A percentile compares a stretch with the other conserved stretches of the same genome.
Conservation (phyloP, 2,113 vertebrate species). For the Charadrius vociferus region DNA sequence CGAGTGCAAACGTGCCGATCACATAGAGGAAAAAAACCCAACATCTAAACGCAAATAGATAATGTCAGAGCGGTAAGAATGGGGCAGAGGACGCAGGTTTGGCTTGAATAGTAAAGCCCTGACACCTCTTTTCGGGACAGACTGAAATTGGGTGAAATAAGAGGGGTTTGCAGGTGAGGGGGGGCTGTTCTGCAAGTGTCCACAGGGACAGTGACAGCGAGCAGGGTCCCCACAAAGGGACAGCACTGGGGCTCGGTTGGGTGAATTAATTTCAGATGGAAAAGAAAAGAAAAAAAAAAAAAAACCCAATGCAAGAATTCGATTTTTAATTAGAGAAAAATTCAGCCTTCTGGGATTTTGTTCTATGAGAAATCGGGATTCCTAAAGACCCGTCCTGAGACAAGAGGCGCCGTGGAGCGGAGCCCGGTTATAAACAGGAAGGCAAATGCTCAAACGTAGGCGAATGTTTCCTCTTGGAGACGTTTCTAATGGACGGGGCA, state of each 20-base stretch:
- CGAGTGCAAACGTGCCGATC: not conserved
- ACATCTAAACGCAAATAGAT: not conserved
- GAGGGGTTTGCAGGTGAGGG: not conserved
- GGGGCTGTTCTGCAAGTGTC: not conserved
- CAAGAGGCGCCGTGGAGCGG: not conserved
- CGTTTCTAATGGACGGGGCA: not conserved
- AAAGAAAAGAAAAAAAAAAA: not conserved
- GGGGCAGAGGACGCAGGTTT: not conserved
- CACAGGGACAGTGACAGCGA: not conserved
- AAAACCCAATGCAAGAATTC: accelerated
- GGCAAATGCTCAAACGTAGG: not conserved
- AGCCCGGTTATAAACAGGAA: conserved; percentile 36
- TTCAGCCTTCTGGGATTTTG: not conserved
- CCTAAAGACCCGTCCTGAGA: not conserved
- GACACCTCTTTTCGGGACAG: not conserved
- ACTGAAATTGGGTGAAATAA: not conserved
- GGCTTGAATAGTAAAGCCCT: not conserved
- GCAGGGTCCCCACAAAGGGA: accelerated
- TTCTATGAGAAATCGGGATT: not conserved
- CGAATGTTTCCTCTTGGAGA: not conserved
- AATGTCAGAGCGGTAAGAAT: not conserved
- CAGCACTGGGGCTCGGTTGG: accelerated
- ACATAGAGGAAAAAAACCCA: accelerated
- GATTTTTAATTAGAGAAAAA: not conserved
- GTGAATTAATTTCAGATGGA: accelerated